These are phyloP conservation scores for Octonoba sinensis DNA, from an alignment of 2,888 invertebrate species.

Conservation along the genomic window DNA sequence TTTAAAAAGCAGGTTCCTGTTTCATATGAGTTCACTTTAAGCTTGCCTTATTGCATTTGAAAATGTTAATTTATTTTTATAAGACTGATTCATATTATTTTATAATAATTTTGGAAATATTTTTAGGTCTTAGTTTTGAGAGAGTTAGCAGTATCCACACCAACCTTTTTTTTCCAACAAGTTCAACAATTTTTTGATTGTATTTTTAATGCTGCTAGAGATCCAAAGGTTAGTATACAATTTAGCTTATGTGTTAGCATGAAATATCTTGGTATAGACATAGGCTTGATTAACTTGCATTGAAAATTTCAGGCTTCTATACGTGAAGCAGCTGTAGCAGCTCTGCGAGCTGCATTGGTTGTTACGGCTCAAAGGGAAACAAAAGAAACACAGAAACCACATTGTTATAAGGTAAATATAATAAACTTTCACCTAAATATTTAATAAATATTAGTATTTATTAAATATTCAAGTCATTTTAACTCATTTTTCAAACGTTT, in stretches of 20 bases:
- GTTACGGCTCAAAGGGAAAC: constrained; percentile 96
- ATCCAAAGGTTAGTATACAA: constrained; percentile 79
- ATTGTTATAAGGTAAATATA: constrained; percentile 78
- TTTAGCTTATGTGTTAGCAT: neutral
- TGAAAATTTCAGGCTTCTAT: constrained; percentile 77
- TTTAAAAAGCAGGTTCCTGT: too few relatives aligned
- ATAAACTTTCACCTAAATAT: neutral
- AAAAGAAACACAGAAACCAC: constrained; percentile 88
- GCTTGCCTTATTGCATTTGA: neutral
- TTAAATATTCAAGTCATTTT: neutral
- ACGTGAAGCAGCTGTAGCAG: constrained; percentile 92
- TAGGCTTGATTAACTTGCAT: neutral
- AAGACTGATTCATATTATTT: neutral
- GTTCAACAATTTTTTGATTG: constrained; percentile 93
- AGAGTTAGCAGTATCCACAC: constrained; percentile 94
- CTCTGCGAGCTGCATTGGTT: constrained; percentile 92
- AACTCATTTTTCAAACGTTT: neutral
- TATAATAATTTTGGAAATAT: constrained; percentile 1
- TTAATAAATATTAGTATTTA: neutral
- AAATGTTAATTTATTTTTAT: neutral
- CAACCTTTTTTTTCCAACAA: constrained; percentile 97
- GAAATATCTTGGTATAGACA: neutral
- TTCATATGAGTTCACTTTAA: too few relatives aligned
- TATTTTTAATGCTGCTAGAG: constrained; percentile 90
- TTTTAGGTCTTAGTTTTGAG: constrained; percentile 82